Percentiles rank a stretch among this genome's conserved stretches.
phyloP scores from a whole-genome alignment of 2,113 vertebrate species.

The Strix uralensis region DNA sequence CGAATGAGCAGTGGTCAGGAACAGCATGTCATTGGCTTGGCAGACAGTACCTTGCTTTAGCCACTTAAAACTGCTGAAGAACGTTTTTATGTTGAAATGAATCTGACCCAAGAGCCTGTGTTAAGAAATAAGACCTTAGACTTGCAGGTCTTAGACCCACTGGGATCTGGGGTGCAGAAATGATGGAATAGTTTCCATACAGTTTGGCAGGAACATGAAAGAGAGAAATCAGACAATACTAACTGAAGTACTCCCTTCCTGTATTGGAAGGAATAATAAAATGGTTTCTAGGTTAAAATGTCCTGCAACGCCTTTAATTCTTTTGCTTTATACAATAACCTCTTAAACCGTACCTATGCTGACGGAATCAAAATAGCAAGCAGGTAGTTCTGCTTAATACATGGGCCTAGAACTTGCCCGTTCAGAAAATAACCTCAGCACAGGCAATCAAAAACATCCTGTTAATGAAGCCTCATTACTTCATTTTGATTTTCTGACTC shows the following conservation, averaged over 20 bases:
- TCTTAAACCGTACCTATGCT: neutral
- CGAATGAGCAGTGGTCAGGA: neutral
- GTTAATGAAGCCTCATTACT: neutral
- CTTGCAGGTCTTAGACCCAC: neutral
- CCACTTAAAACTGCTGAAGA: neutral
- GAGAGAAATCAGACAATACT: neutral
- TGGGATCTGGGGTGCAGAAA: neutral
- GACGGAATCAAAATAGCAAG: neutral
- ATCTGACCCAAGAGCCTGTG: neutral
- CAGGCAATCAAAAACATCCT: neutral
- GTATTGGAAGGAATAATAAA: neutral
- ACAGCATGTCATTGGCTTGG: neutral
- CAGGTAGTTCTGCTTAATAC: neutral
- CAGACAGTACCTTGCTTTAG: neutral
- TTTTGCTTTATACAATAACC: neutral
- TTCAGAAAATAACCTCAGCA: neutral
- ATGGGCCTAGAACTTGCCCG: neutral
- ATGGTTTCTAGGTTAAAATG: neutral
- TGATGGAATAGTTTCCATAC: neutral
- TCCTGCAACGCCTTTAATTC: neutral
- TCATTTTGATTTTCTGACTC: constrained; percentile 22
- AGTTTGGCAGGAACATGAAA: neutral
- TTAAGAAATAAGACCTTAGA: neutral
- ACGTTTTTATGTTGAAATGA: neutral
- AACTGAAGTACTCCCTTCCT: neutral